phyloP scores from a whole-genome alignment of 2,113 vertebrate genomes.

The Ascaphus truei region DNA sequence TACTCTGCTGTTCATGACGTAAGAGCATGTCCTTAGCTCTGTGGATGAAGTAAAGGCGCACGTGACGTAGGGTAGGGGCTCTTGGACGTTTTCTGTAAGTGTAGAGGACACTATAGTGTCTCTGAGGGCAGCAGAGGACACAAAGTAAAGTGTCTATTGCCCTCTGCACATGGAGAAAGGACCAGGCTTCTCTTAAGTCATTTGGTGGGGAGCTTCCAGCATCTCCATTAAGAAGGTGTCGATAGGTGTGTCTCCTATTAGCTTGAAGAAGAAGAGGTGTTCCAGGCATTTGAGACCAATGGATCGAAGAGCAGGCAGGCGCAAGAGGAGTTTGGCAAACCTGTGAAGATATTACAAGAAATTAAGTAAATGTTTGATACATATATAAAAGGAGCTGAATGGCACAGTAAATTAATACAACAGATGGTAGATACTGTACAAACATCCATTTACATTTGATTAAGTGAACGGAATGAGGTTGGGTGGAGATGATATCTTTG shows the following conservation, averaged over 20 bases:
- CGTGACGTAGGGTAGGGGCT: slow-evolving; percentile 6
- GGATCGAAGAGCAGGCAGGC: slow-evolving; percentile 91
- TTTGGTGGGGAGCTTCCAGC: slow-evolving; percentile 96
- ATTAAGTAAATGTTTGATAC: too few species aligned
- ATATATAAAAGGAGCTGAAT: neutral
- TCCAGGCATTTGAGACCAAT: slow-evolving; percentile 98
- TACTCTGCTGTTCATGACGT: neutral
- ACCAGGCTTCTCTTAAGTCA: slow-evolving; percentile 74
- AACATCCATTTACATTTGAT: neutral
- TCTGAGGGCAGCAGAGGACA: slow-evolving; percentile 30
- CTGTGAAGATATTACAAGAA: too few species aligned
- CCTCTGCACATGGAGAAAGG: slow-evolving; percentile 28
- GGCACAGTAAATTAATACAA: too few species aligned
- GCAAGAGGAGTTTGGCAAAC: slow-evolving; percentile 93
- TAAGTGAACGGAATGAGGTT: too few species aligned
- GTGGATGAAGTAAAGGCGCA: slow-evolving; percentile 18
- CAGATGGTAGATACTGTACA: neutral
- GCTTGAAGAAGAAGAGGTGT: slow-evolving; percentile 98
- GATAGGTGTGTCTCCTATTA: slow-evolving; percentile 97
- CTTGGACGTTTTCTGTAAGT: slow-evolving; percentile 20
- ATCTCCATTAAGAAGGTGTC: slow-evolving; percentile 99
- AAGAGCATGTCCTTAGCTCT: neutral
- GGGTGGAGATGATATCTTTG: too few species aligned
- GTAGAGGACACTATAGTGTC: slow-evolving; percentile 38
- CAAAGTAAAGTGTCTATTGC: slow-evolving; percentile 1